Evolutionary conservation across 1,140 invertebrate genomes (phyloP).

Genomic region (Aphidius gifuensis): DNA sequence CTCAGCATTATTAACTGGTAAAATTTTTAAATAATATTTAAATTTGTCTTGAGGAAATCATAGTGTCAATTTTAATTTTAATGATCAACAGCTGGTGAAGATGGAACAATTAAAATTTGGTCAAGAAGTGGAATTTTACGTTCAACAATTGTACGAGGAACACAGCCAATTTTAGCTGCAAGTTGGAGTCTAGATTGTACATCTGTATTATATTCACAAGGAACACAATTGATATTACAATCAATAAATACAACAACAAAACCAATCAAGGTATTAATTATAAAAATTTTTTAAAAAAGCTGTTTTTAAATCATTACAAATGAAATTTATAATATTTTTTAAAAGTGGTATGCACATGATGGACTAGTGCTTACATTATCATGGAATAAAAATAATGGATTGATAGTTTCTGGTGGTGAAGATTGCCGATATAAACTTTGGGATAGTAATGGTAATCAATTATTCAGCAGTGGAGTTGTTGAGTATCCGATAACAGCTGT

Average conservation of each 20-base stretch:
- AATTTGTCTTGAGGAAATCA: background rate
- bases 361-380: slow-evolving; percentile 82
- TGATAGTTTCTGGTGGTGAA: slow-evolving; percentile 92
- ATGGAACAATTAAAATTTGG: slow-evolving; percentile 96
- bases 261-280: slow-evolving; percentile 66
- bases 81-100: slow-evolving; percentile 76
- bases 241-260: slow-evolving; percentile 86
- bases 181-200: slow-evolving; percentile 86
- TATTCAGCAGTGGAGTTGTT: slow-evolving; percentile 79
- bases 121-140: slow-evolving; percentile 92
- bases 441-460: slow-evolving; percentile 83
- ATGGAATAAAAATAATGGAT: slow-evolving; percentile 84
- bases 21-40: slow-evolving; percentile 1
- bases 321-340: slow-evolving; percentile 14
- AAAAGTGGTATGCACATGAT: slow-evolving; percentile 94
- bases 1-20: slow-evolving; percentile 82
- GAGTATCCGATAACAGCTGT: slow-evolving; percentile 90
- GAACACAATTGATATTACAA: slow-evolving; percentile 82
- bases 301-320: too few species aligned
- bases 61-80: background rate
- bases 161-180: slow-evolving; percentile 75
- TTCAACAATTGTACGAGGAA: slow-evolving; percentile 82
- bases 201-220: slow-evolving; percentile 81
- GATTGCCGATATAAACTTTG: slow-evolving; percentile 95
- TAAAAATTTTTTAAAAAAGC: too few species aligned